A percentile compares a stretch with the other conserved stretches of the same genome.
phyloP scores from a whole-genome alignment of 2,797 vertebrate genomes.

The Gambusia yucatana region DNA sequence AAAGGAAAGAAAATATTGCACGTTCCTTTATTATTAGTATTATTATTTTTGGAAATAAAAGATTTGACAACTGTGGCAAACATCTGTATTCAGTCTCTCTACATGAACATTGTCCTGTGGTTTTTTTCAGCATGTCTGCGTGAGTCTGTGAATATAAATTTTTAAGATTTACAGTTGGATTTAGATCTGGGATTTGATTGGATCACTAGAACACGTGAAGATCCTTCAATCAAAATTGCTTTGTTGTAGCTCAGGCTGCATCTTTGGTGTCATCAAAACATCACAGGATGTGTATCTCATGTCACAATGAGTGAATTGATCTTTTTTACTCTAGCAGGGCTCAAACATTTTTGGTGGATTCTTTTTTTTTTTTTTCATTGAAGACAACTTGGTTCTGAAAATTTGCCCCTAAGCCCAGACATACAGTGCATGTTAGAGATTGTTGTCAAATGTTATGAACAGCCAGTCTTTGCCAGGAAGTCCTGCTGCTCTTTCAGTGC shows the following conservation, averaged over 20 bases:
- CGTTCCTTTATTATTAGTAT: background rate
- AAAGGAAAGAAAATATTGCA: background rate
- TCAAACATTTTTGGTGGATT: background rate
- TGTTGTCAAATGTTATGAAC: conserved; percentile 5
- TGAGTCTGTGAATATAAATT: background rate
- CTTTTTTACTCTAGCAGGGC: background rate
- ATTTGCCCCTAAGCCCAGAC: conserved; percentile 1
- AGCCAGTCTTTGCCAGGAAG: conserved; percentile 12
- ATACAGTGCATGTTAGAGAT: conserved; percentile 12
- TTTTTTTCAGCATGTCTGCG: background rate
- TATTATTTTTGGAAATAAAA: background rate
- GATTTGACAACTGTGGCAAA: background rate
- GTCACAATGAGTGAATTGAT: background rate
- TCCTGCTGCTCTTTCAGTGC: conserved; percentile 19
- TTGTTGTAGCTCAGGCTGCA: background rate
- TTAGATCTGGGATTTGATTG: background rate
- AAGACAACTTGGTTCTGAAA: background rate
- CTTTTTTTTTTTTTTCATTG: background rate
- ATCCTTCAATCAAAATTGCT: background rate
- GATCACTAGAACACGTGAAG: background rate
- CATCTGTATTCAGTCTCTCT: background rate
- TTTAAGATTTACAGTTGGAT: background rate
- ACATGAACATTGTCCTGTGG: background rate
- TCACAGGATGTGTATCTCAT: background rate
- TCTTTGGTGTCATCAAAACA: background rate